Evolutionary conservation across 2,113 vertebrate species (phyloP).

Genomic region (Oreochromis tanganicae): DNA sequence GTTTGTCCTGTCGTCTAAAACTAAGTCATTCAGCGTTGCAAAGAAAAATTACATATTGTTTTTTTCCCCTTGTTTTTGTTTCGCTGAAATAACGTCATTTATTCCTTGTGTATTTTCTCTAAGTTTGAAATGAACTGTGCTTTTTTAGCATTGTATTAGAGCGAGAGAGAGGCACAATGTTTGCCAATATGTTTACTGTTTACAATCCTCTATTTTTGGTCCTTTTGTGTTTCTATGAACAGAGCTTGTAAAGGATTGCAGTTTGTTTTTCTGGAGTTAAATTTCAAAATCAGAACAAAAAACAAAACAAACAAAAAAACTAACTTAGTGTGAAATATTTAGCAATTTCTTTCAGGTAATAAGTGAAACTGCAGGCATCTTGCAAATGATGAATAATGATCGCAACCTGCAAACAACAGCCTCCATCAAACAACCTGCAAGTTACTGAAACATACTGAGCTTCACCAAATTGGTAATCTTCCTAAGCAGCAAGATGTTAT

Average conservation of each 20-base stretch:
- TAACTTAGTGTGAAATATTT: neutral
- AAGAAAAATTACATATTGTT: neutral
- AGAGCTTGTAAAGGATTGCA: neutral
- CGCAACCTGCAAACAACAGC: neutral
- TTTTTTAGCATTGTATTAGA: neutral
- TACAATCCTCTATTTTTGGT: neutral
- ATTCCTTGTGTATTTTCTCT: neutral
- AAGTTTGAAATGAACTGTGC: neutral
- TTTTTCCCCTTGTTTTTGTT: neutral
- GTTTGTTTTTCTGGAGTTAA: neutral
- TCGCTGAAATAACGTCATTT: neutral
- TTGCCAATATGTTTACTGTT: neutral
- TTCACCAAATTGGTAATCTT: neutral
- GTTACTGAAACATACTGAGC: neutral
- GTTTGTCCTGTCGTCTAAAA: neutral
- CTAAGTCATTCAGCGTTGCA: neutral
- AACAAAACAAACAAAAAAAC: neutral
- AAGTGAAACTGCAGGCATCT: neutral
- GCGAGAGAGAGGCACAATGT: neutral
- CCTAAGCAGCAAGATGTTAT: neutral
- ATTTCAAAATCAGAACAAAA: neutral
- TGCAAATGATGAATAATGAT: neutral
- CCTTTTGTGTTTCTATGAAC: neutral
- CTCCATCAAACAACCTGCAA: neutral
- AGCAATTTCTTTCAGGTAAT: neutral